A percentile compares a stretch with the other conserved stretches of the same genome.
Conservation (phyloP, 2,888 invertebrate species). For the Omphaloscelis lunosa region DNA sequence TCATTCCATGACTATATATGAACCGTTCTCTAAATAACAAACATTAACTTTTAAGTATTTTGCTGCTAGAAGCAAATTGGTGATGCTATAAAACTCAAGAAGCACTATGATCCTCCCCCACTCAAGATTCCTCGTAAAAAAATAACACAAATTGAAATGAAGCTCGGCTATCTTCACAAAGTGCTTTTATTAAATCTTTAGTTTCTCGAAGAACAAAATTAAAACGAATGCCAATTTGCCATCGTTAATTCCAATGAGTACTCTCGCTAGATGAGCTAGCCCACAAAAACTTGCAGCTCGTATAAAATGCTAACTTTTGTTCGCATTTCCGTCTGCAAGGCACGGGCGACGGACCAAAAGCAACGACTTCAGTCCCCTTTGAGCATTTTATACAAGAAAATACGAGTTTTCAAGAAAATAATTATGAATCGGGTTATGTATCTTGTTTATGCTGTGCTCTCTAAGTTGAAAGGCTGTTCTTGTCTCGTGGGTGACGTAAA, state of each 20-base stretch:
- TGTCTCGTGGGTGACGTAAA: constrained; percentile 25
- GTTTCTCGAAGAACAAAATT: constrained; percentile 50
- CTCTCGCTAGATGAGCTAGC: constrained; percentile 29
- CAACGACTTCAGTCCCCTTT: constrained; percentile 60
- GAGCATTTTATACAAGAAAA: constrained; percentile 62
- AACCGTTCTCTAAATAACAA: neutral
- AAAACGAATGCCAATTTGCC: constrained; percentile 53
- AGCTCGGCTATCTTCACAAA: constrained; percentile 30
- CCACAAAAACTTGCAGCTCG: constrained; percentile 58
- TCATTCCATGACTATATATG: neutral
- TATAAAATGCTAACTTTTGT: constrained; percentile 64
- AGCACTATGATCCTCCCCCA: neutral
- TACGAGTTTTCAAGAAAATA: constrained; percentile 57
- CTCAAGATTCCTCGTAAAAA: constrained; percentile 28
- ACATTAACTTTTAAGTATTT: constrained; percentile 8
- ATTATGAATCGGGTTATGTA: constrained; percentile 46
- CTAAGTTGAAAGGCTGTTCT: constrained; percentile 11
- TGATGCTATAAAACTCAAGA: constrained; percentile 17
- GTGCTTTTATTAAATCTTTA: constrained; percentile 42
- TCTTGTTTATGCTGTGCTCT: constrained; percentile 44
- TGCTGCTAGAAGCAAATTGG: constrained; percentile 13
- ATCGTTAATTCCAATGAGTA: constrained; percentile 55
- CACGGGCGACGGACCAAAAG: constrained; percentile 51
- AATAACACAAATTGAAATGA: constrained; percentile 43
- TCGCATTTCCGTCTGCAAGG: constrained; percentile 54